Evolutionary conservation across 2,888 invertebrate genomes (phyloP).

Genomic region (Carpatolechia fugitivella): DNA sequence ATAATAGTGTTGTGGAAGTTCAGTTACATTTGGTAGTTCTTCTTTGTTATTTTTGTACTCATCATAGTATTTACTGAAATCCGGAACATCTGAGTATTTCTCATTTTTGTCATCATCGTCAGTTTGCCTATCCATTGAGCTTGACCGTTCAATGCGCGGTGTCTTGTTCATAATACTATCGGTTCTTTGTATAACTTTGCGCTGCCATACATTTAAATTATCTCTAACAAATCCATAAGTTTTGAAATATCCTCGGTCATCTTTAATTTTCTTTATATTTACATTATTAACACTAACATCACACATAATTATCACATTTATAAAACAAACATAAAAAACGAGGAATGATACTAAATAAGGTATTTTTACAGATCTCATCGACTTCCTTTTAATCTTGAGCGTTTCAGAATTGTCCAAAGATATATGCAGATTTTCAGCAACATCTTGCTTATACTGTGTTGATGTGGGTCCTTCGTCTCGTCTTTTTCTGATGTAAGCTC

Average conservation of each 20-base stretch:
- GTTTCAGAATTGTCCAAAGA: constrained; percentile 69
- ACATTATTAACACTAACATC: constrained; percentile 68
- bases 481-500: constrained; percentile 49
- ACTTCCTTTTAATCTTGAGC: constrained; percentile 59
- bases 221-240: constrained; percentile 37
- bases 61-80: constrained; percentile 53
- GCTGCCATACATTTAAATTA: constrained; percentile 38
- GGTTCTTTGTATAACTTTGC: constrained; percentile 30
- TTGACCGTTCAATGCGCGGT: constrained; percentile 40
- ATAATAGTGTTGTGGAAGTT: constrained; percentile 13
- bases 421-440: constrained; percentile 36
- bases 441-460: constrained; percentile 28
- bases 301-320: constrained; percentile 74
- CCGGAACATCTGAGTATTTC: constrained; percentile 47
- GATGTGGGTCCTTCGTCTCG: constrained; percentile 27
- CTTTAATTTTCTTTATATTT: constrained; percentile 32
- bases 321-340: constrained; percentile 60
- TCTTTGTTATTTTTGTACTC: constrained; percentile 51
- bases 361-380: constrained; percentile 30
- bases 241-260: constrained; percentile 21
- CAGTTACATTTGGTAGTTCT: constrained; percentile 40
- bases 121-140: constrained; percentile 38
- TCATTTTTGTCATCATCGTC: constrained; percentile 44
- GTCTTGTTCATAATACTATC: constrained; percentile 41
- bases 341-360: constrained; percentile 56